Evolutionary conservation across 2,888 invertebrate species (phyloP), one percentile per base, ranked within the genome.

Genomic region (Mantis religiosa): DNA sequence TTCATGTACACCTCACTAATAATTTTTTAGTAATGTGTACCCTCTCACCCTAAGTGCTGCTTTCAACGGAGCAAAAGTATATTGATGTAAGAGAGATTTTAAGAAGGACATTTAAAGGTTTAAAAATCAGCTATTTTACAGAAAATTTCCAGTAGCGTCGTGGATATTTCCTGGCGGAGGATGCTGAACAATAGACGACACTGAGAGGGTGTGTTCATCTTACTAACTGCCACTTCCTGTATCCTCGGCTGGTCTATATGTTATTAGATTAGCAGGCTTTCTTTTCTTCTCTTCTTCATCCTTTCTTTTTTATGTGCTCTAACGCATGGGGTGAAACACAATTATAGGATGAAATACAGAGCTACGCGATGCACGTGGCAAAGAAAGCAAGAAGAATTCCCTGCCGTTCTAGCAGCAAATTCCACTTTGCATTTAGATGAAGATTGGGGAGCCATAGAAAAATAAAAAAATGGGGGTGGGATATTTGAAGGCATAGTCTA

Each of bases 401-500:
- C 25, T 41, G n/a, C 85, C 41, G 25, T 47, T n/a, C 34, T 34
- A 34, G 4, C 30, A 84, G 85, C 85, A 47, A 86, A 71, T 71
- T 86, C 86, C 86, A 86, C 86, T 86, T 86, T 86, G 86, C 86
- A 86, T 86, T 86, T 86, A 86, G 86, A 86, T 86, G 86, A 86
- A 86, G 86, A 86, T 86, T 54, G 47, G 54, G 71, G 71, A 71
- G 14, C 14, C 15, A 71, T 20, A 71, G 54, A 25, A 71, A 71
- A 71, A 6, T 6, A 71, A 71, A 71, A 71, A 25, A n/a, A n/a
- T n/a, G n/a, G n/a, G n/a, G n/a, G n/a, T n/a, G 25, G 15, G 15
- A 20, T 15, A 71, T 20, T 71, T 20, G 54, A 71, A 71, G 20
- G 54, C 15, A 20, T 71, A 71, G 54, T 20, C 54, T 71, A 71